Conservation (phyloP, 1,140 invertebrate genomes). For the Eciton burchellii region DNA sequence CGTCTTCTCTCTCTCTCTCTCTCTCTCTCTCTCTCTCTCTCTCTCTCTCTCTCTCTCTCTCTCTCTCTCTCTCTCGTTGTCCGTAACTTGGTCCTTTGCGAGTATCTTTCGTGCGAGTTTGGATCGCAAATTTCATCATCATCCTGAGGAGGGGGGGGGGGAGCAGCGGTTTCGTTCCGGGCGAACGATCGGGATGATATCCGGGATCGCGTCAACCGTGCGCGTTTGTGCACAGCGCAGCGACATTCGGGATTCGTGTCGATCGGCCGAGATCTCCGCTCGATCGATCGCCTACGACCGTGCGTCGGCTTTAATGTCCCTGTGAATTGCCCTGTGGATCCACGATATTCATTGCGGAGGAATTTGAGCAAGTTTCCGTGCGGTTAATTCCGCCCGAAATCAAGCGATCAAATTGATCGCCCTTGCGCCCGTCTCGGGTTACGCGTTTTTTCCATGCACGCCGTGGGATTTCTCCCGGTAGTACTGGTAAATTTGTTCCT, state of each 20-base stretch:
- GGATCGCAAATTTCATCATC: not conserved
- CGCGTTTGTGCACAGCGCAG: not conserved
- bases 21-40: not conserved
- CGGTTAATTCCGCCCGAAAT: not conserved
- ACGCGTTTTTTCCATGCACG: not conserved
- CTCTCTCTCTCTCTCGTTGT: slow-evolving; percentile 15
- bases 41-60: not conserved
- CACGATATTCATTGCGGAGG: not conserved
- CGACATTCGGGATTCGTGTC: not conserved
- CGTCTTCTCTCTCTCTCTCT: not conserved
- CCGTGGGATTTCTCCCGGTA: slow-evolving; percentile 5
- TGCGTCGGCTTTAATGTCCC: not conserved
- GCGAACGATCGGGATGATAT: not conserved
- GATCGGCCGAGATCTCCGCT: not conserved
- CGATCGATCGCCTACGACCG: not conserved
- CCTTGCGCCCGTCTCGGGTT: not conserved
- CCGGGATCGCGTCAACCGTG: not conserved
- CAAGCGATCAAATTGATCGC: not conserved
- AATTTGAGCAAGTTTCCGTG: not conserved
- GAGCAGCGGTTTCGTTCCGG: not conserved
- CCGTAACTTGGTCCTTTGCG: not conserved
- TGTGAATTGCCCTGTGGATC: not conserved
- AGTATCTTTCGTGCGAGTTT: slow-evolving; percentile 10
- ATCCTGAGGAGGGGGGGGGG: not conserved
- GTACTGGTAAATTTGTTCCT: slow-evolving; percentile 48